Base-by-base conservation (phyloP, 1,140 invertebrate genomes). In the Eufriesea mexicana region DNA sequence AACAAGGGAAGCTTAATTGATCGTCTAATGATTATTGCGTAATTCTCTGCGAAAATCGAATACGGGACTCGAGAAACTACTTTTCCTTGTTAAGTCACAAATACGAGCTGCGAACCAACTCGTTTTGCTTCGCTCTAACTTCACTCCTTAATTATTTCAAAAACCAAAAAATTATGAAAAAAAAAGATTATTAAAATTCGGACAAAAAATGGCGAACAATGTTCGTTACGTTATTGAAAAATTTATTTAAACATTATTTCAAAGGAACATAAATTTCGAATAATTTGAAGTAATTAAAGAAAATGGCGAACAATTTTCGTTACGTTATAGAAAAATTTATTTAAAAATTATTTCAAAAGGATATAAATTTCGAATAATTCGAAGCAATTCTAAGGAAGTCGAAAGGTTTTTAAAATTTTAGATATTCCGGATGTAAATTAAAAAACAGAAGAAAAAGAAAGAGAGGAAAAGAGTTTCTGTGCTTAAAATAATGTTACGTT, bases 1-100 rank as follows among this genome's bases (percentile, higher is more conserved):
- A 76, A 76, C 42, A 49, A 67, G 28, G n/a, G 6, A 16, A 45
- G 16, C 20, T 47, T 64, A 80, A 74, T 74, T 68, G 23, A 20
- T 25, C 18, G 20, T 55, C 54, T 49, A 49, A 55, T 45, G 35
- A 57, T 75, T 57, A 55, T 81, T 81, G 5, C 42, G 18, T n/a
- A 66, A 81, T 66, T 28, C n/a, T 57, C 18, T 54, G 10, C 35
- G 28, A 42, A 62, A 73, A 74, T 0, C 4, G 23, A 28, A 28
- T 62, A 23, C 23, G 10, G 9, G 6, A 45, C 16, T 23, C 64
- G 47, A 23, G 23, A 74, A 64, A n/a, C 20, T 55, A n/a, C 12
- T 64, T 64, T 61, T 51, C 28, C 47, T 35, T 47, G 5, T 23
- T 55, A 47, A 25, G 25, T 47, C 16, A 4, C 5, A 18, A 45